Evolutionary conservation across 2,888 invertebrate genomes (phyloP).

Genomic region (Amphiduros pacificus): DNA sequence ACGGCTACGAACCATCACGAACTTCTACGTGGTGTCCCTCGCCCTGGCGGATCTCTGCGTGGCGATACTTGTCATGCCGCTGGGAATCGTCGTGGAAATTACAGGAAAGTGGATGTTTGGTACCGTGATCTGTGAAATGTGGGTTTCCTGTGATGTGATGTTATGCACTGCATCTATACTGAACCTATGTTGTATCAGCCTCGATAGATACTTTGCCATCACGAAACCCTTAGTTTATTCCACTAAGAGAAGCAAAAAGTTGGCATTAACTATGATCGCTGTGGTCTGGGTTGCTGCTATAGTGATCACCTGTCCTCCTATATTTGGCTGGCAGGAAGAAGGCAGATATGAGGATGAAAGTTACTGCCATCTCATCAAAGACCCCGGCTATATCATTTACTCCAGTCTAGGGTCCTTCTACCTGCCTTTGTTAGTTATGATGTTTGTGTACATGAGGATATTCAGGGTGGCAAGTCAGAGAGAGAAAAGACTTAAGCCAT

Average conservation of each 20-base stretch:
- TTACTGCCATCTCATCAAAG: conserved; percentile 38
- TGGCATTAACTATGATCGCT: conserved; percentile 45
- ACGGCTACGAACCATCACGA: conserved; percentile 35
- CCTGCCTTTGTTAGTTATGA: conserved; percentile 49
- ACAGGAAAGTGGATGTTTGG: conserved; percentile 34
- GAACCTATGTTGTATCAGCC: conserved; percentile 52
- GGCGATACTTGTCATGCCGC: conserved; percentile 34
- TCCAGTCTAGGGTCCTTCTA: conserved; percentile 51
- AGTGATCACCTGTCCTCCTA: conserved; percentile 47
- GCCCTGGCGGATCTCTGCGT: conserved; percentile 36
- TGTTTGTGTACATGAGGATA: conserved; percentile 51
- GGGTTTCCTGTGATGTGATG: conserved; percentile 45
- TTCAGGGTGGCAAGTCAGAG: conserved; percentile 40
- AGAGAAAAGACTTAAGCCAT: conserved; percentile 24
- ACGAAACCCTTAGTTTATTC: conserved; percentile 49
- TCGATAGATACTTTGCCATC: conserved; percentile 55
- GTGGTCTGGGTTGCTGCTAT: conserved; percentile 46
- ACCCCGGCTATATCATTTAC: conserved; percentile 47
- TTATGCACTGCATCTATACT: conserved; percentile 54
- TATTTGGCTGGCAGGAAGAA: conserved; percentile 46
- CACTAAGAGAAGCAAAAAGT: conserved; percentile 39
- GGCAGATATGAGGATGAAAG: conserved; percentile 16
- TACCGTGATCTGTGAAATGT: conserved; percentile 29
- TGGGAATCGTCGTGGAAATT: conserved; percentile 34
- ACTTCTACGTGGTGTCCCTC: conserved; percentile 35